Conservation (phyloP, 2,797 vertebrate genomes). For the Fringilla coelebs region DNA sequence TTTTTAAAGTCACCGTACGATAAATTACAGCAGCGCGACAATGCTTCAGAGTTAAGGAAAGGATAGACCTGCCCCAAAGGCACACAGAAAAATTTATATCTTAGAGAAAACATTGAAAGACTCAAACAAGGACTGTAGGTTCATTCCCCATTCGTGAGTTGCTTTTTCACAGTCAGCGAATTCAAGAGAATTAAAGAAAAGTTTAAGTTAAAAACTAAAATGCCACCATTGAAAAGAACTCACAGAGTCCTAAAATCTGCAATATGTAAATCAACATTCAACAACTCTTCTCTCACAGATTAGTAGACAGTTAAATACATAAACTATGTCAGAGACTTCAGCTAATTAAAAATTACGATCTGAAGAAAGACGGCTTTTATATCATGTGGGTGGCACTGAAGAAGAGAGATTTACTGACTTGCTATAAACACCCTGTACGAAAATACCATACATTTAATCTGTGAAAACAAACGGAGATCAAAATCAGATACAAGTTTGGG, state of each 20-base stretch:
- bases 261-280: background rate
- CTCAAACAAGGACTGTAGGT: background rate
- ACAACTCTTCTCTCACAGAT: background rate
- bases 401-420: background rate
- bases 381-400: background rate
- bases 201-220: background rate
- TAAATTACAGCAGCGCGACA: background rate
- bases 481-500: conserved; percentile 39
- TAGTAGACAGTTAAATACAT: background rate
- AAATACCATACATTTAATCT: conserved; percentile 10
- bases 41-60: background rate
- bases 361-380: background rate
- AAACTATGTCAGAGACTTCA: background rate
- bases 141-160: background rate
- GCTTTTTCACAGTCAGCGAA: background rate
- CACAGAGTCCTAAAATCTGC: background rate
- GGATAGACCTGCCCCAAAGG: background rate
- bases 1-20: accelerated
- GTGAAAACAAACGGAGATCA: conserved; percentile 55
- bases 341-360: background rate
- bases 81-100: background rate
- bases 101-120: background rate
- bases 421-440: background rate
- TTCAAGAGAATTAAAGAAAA: background rate
- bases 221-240: background rate